Conservation (phyloP, 2,888 invertebrate genomes). For the Heliconius aoede region DNA sequence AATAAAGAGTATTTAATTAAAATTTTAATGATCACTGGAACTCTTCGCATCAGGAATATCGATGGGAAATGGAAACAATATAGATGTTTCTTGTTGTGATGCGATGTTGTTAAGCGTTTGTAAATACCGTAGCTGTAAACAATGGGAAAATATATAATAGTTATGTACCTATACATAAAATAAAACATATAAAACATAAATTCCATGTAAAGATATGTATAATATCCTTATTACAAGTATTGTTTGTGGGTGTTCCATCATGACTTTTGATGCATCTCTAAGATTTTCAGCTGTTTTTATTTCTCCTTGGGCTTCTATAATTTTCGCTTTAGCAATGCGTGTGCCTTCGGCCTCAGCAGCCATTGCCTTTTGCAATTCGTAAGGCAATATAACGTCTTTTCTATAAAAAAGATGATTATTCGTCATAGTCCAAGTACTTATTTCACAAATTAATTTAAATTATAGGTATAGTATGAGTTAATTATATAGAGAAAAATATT, state of each 20-base stretch:
- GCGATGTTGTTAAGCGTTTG: slow-evolving; percentile 64
- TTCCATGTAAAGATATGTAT: not conserved
- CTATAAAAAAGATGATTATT: slow-evolving; percentile 44
- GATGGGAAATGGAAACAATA: slow-evolving; percentile 66
- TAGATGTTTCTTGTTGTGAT: slow-evolving; percentile 56
- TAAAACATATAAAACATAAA: slow-evolving; percentile 1
- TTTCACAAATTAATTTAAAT: not conserved
- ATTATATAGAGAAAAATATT: not conserved
- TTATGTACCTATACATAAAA: not conserved
- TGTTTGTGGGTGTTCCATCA: slow-evolving; percentile 60
- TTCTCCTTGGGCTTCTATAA: slow-evolving; percentile 68
- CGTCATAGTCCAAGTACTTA: not conserved
- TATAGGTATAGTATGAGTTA: not conserved
- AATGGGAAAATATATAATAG: not conserved
- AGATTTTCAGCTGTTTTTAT: slow-evolving; percentile 66
- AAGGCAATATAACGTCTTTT: slow-evolving; percentile 63
- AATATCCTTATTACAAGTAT: slow-evolving; percentile 64
- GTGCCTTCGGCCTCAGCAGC: slow-evolving; percentile 69
- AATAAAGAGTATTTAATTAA: not conserved
- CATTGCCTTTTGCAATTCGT: slow-evolving; percentile 67
- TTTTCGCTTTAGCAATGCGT: slow-evolving; percentile 65
- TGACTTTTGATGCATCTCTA: slow-evolving; percentile 59
- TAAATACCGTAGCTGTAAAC: slow-evolving; percentile 65
- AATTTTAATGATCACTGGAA: not conserved
- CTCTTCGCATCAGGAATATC: slow-evolving; percentile 52